Base-by-base conservation (phyloP, 2,797 vertebrate species). In the Stomatorhinus walkeri region DNA sequence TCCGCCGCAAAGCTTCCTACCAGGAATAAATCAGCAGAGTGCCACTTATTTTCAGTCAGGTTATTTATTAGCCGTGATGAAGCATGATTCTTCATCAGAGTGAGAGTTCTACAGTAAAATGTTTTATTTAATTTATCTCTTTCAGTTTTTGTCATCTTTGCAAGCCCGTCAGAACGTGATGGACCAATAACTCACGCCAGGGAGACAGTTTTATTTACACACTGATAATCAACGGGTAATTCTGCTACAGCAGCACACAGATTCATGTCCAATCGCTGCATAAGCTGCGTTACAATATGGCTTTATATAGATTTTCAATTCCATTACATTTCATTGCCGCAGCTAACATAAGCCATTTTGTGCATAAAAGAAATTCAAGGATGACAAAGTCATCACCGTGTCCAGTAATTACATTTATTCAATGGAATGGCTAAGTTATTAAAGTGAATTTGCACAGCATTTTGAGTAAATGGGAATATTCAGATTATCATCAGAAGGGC, bases 381-480 rank as follows among this genome's bases (percentile, higher is more conserved):
- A 43, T 87, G 54, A 56, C 59, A 46, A 46, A n/a, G 36, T 52
- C 40, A 40, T 87, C 56, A 64, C 22, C 7, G 6, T 46, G 56
- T 64, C 40, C 56, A 48, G 36, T 87, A 87, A 87, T 68, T 61
- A 64, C 19, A 48, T 61, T 64, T 87, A 64, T 43, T 61, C 28
- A 85, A 49, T 85, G 49, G 49, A 86, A 56, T 86, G 22, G 10
- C 28, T 48, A 48, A 64, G 19, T 61, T 87, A 87, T 87, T 87
- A 61, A 61, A 87, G 64, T 61, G 9, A 87, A 46, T 85, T 48
- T 24, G 36, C 4, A 87, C 19, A 87, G 19, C n/a, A 68, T 64
- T 64, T 46, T 87, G 10, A 22, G 10, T 4, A 54, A 87, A 87
- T 52, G 28, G 52, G 0, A 56, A 56, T 56, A 56, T 14, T 52